These are phyloP conservation scores for Cryptophagus acutangulus DNA, from an alignment of 2,888 invertebrate species.

Conservation along the genomic window DNA sequence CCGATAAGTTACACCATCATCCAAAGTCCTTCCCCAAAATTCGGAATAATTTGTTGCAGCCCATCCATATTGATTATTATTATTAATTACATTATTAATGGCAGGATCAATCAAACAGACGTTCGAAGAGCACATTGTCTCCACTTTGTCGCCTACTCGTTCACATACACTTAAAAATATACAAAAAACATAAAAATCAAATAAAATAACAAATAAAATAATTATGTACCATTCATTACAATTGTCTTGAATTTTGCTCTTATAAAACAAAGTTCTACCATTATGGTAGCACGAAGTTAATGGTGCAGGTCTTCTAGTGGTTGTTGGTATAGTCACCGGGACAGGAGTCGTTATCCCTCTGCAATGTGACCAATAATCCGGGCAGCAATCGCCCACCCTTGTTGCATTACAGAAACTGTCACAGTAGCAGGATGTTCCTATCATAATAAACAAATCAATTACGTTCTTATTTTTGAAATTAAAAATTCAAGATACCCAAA, in stretches of 20 bases:
- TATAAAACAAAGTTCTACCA: constrained; percentile 48
- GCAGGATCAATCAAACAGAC: constrained; percentile 71
- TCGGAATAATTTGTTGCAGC: constrained; percentile 70
- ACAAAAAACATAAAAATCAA: background rate
- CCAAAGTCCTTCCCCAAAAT: constrained; percentile 78
- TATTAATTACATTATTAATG: constrained; percentile 64
- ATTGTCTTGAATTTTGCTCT: constrained; percentile 55
- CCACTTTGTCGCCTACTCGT: constrained; percentile 32
- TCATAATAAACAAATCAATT: constrained; percentile 1
- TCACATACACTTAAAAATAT: constrained; percentile 54
- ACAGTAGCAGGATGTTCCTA: constrained; percentile 87
- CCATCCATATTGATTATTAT: constrained; percentile 61
- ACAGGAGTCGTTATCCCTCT: constrained; percentile 45
- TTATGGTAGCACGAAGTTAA: constrained; percentile 51
- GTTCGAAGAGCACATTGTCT: constrained; percentile 65
- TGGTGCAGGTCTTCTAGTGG: constrained; percentile 19
- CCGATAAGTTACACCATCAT: constrained; percentile 62
- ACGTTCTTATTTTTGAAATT: constrained; percentile 16
- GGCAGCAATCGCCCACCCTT: constrained; percentile 80
- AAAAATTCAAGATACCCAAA: constrained; percentile 49
- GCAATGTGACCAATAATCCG: constrained; percentile 80
- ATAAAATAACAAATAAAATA: too few relatives aligned
- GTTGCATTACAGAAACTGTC: constrained; percentile 85
- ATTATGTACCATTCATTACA: constrained; percentile 71
- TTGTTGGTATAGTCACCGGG: constrained; percentile 14